These are phyloP conservation scores for Pseudocheirus occidentalis DNA, from an alignment of 2,797 vertebrate species.

Conservation along the genomic window DNA sequence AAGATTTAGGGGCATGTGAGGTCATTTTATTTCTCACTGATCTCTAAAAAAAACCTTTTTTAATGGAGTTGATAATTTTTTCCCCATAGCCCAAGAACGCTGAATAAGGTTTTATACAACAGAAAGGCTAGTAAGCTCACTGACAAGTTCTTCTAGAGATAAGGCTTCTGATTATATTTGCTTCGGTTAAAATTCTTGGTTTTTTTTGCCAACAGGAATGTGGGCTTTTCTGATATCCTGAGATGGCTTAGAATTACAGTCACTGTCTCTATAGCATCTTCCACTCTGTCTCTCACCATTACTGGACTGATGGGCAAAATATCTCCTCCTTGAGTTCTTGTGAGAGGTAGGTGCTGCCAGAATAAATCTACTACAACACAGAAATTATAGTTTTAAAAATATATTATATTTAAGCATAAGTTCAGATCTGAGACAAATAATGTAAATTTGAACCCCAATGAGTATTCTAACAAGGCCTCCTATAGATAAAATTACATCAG, in stretches of 20 bases:
- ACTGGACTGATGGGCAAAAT: conserved; percentile 52
- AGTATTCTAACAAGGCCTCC: background rate
- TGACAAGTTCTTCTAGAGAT: conserved; percentile 92
- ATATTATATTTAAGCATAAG: background rate
- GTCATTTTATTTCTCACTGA: background rate
- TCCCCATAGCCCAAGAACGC: conserved; percentile 89
- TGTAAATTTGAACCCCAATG: background rate
- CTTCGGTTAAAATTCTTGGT: conserved; percentile 92
- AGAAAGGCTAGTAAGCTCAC: conserved; percentile 93
- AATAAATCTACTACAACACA: background rate
- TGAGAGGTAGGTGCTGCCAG: background rate
- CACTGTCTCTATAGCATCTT: conserved; percentile 83
- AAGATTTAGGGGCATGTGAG: background rate
- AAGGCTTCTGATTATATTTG: conserved; percentile 91
- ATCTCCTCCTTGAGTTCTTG: background rate
- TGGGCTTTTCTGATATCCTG: conserved; percentile 82
- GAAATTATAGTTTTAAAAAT: background rate
- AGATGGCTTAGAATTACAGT: conserved; percentile 80
- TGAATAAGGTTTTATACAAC: conserved; percentile 91
- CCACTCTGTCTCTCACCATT: conserved; percentile 80
- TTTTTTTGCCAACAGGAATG: conserved; percentile 91
- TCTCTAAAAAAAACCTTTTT: conserved; percentile 75
- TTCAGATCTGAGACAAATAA: background rate
- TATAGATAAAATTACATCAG: background rate
- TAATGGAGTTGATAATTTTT: conserved; percentile 91